Percentiles rank a stretch among this genome's conserved stretches.
Evolutionary conservation across 35 echinoderm and acorn worm genomes (phyloP).

Genomic region (Strongylocentrotus purpuratus): DNA sequence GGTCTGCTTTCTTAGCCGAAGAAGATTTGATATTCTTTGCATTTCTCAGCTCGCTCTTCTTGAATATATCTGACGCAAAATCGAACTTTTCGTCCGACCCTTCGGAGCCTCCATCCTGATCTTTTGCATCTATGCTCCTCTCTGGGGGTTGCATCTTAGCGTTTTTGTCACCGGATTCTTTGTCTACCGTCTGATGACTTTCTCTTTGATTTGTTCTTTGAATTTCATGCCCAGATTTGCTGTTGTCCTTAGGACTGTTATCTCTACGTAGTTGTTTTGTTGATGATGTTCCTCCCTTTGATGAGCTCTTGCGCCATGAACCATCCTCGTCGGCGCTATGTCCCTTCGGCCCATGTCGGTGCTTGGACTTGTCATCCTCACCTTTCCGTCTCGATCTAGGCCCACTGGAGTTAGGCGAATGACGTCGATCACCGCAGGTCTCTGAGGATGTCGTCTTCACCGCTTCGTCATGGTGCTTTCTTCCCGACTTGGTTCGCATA

Average conservation of each 20-base stretch:
- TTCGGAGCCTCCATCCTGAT: neutral
- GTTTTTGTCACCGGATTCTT: neutral
- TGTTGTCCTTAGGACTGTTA: neutral
- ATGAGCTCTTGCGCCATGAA: slow-evolving; percentile 15
- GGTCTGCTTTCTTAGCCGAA: neutral
- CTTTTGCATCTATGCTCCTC: neutral
- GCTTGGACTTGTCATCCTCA: neutral
- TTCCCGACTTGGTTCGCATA: neutral
- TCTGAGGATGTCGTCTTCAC: neutral
- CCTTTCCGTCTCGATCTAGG: neutral
- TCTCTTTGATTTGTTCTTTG: neutral
- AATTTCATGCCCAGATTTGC: neutral
- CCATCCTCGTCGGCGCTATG: neutral
- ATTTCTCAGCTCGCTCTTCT: neutral
- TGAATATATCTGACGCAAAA: slow-evolving; percentile 21
- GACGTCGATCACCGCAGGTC: neutral
- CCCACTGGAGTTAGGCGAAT: neutral
- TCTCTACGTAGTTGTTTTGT: neutral
- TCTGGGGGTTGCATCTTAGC: neutral
- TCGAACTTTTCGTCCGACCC: neutral
- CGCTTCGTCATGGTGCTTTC: neutral
- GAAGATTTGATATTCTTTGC: neutral
- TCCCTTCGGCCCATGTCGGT: neutral
- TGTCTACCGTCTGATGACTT: neutral
- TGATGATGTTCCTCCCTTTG: neutral